These are phyloP conservation scores for Mycteria americana DNA, from an alignment of 2,797 vertebrate genomes.

Conservation along the genomic window DNA sequence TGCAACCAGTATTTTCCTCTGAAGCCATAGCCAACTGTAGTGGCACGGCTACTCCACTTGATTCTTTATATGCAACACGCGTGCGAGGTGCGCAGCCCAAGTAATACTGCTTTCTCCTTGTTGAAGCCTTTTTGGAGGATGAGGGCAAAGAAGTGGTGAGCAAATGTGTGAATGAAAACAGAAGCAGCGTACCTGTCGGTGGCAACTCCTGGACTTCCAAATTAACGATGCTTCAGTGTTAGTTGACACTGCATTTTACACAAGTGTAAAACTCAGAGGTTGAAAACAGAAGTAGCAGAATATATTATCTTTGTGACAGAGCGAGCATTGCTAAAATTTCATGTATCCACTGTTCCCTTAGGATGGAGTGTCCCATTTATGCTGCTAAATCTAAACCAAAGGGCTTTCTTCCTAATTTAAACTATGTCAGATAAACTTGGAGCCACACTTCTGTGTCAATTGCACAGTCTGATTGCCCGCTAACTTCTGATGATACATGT, in stretches of 20 bases:
- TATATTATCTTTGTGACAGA: neutral
- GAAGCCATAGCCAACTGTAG: conserved; percentile 20
- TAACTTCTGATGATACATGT: neutral
- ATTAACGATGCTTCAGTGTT: neutral
- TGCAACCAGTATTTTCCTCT: conserved; percentile 42
- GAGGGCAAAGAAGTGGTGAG: neutral
- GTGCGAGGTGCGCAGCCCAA: neutral
- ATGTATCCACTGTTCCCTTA: neutral
- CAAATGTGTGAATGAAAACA: neutral
- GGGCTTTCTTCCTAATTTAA: neutral
- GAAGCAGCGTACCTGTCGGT: neutral
- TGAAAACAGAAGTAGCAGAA: neutral
- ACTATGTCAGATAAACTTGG: neutral
- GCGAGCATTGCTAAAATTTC: neutral
- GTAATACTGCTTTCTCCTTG: neutral
- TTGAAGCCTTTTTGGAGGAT: neutral
- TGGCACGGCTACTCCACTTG: conserved; percentile 60
- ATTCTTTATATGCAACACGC: neutral
- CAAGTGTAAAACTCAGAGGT: neutral
- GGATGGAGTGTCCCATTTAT: neutral
- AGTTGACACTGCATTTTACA: neutral
- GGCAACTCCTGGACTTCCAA: neutral
- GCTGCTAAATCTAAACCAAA: neutral
- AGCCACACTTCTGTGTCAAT: neutral
- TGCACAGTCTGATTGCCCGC: neutral